Evolutionary conservation across 1,140 invertebrate genomes (phyloP).

Genomic region (Aphis craccivora): DNA sequence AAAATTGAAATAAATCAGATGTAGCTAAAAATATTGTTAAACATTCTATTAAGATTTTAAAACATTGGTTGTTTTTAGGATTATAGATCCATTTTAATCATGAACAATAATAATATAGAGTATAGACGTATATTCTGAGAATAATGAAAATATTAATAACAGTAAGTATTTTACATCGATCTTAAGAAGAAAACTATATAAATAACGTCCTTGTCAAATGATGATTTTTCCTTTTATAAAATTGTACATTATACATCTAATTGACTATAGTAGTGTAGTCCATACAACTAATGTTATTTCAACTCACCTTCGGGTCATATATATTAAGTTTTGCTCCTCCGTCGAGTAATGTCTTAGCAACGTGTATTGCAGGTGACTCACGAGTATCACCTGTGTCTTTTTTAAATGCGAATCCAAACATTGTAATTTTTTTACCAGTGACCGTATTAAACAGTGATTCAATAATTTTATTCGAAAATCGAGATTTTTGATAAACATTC

Average conservation of each 20-base stretch:
- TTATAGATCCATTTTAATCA: not conserved
- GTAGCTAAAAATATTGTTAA: not conserved
- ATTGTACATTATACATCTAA: not conserved
- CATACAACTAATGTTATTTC: not conserved
- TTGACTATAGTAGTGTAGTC: not conserved
- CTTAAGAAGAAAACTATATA: not conserved
- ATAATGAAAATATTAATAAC: not conserved
- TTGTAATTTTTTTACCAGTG: slow-evolving; percentile 91
- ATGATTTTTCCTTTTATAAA: slow-evolving; percentile 1
- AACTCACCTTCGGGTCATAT: slow-evolving; percentile 93
- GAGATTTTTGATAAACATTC: slow-evolving; percentile 95
- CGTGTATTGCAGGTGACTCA: slow-evolving; percentile 95
- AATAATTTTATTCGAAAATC: slow-evolving; percentile 93
- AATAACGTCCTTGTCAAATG: not conserved
- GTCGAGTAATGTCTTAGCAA: slow-evolving; percentile 90
- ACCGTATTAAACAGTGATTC: slow-evolving; percentile 96
- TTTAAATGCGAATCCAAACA: slow-evolving; percentile 99
- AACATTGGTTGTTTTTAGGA: not conserved
- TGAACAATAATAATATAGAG: not conserved
- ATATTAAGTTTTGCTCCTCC: slow-evolving; percentile 95
- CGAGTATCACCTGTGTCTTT: slow-evolving; percentile 98
- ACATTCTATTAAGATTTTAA: not conserved
- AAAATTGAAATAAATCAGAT: not conserved
- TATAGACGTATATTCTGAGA: not conserved
- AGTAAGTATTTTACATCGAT: not conserved